Evolutionary conservation across 2,888 invertebrate genomes (phyloP).

Genomic region (Apotomis turbidana): DNA sequence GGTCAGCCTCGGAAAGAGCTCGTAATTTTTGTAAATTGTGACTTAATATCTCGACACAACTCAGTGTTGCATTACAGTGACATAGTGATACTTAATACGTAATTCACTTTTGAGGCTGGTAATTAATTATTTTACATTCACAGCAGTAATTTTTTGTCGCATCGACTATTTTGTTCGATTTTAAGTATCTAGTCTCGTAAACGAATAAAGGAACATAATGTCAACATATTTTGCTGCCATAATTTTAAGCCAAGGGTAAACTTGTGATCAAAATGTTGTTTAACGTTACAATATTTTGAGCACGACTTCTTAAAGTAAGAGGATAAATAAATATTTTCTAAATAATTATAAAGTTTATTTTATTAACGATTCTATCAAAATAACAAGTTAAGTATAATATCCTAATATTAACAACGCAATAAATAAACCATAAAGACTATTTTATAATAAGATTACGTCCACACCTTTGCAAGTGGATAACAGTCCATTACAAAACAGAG

Average conservation of each 20-base stretch:
- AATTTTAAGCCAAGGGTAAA: constrained; percentile 55
- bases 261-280: constrained; percentile 78
- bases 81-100: background rate
- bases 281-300: constrained; percentile 67
- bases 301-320: constrained; percentile 62
- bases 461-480: constrained; percentile 73
- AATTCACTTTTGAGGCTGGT: background rate
- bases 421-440: constrained; percentile 54
- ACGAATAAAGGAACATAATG: constrained; percentile 28
- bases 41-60: background rate
- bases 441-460: constrained; percentile 71
- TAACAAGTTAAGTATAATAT: constrained; percentile 37
- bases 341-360: constrained; percentile 58
- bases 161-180: constrained; percentile 10
- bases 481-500: constrained; percentile 74
- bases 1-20: background rate
- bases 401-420: constrained; percentile 44
- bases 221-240: constrained; percentile 64
- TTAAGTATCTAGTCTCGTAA: constrained; percentile 40
- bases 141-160: constrained; percentile 3
- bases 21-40: background rate
- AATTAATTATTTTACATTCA: background rate
- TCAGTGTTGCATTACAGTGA: background rate
- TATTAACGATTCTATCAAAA: constrained; percentile 47
- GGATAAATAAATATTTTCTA: constrained; percentile 45